Base-by-base conservation (phyloP, 2,888 invertebrate species). In the Catocala fraxini region DNA sequence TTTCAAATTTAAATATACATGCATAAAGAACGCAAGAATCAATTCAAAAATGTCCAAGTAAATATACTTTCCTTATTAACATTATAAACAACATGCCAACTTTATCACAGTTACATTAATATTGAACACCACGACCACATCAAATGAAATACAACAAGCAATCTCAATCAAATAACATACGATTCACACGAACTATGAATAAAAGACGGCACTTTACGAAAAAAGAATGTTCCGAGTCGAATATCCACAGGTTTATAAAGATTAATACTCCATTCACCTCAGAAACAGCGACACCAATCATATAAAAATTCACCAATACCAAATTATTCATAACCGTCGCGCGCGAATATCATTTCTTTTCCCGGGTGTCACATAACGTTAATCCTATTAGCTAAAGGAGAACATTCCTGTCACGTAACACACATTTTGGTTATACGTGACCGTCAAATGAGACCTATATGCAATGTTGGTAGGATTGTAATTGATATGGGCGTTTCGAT, bases 351-450 rank as follows among this genome's bases (percentile, higher is more conserved):
- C 59, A 61, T 49, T 57, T 58, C 54, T 62, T 54, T 65, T 56
- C 69, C 72, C 60, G 51, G 61, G 70, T 75, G 79, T 79, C 78
- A 73, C 75, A 78, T 80, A 70, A 80, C 79, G 77, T 83, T 89
- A 87, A 88, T 86, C 84, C 75, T 77, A 84, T 86, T 84, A 87
- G 73, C 58, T 68, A 70, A 77, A 79, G 70, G 65, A 72, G 65
- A 61, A 63, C 69, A 88, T 84, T 83, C 85, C 39, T 46, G 63
- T 79, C 87, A 87, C 89, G 89, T 86, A 65, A 71, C 62, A 71
- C 70, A 71, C 85, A 80, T 88, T 88, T 83, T 79, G 84, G 81
- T 73, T 70, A 80, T 73, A 86, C 86, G 86, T 85, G 86, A 80
- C 82, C 74, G 75, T 65, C 65, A 69, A 77, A 76, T 74, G 77